Conservation (phyloP, 2,888 invertebrate species). For the Brachycybe producta region DNA sequence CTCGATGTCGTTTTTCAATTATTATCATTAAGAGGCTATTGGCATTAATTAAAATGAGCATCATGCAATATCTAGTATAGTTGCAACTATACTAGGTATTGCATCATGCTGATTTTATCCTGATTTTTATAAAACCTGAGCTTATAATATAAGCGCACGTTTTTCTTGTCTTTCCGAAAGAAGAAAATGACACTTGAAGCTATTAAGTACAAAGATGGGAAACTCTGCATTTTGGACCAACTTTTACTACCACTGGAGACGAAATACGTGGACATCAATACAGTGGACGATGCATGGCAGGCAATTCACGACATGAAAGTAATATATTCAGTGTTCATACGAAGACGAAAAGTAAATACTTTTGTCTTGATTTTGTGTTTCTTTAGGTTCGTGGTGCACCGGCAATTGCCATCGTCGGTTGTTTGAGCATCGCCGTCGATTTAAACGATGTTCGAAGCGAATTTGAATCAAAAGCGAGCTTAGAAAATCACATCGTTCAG, state of each 20-base stretch:
- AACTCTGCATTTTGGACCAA: slow-evolving; percentile 77
- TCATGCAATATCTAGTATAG: too few relatives aligned
- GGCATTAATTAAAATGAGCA: too few relatives aligned
- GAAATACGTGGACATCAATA: slow-evolving; percentile 61
- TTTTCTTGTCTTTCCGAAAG: neutral
- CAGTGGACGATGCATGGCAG: slow-evolving; percentile 83
- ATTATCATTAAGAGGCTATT: too few relatives aligned
- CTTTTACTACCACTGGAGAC: slow-evolving; percentile 66
- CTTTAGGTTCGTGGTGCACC: slow-evolving; percentile 95
- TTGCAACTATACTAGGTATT: too few relatives aligned
- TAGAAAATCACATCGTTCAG: slow-evolving; percentile 59
- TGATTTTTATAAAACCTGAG: too few relatives aligned
- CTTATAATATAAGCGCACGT: neutral
- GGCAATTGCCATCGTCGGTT: slow-evolving; percentile 93
- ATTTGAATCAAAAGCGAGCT: slow-evolving; percentile 52
- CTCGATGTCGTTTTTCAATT: too few relatives aligned
- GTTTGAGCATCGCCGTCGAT: slow-evolving; percentile 82
- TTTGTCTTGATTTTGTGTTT: too few relatives aligned
- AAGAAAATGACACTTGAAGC: slow-evolving; percentile 51
- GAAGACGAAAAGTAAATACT: too few relatives aligned
- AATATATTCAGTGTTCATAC: too few relatives aligned
- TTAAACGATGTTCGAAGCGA: slow-evolving; percentile 50
- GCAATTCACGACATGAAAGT: slow-evolving; percentile 97
- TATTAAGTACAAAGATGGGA: slow-evolving; percentile 63
- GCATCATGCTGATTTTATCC: too few relatives aligned